phyloP scores from a whole-genome alignment of 1,140 invertebrate genomes.

The Trialeurodes vaporariorum region DNA sequence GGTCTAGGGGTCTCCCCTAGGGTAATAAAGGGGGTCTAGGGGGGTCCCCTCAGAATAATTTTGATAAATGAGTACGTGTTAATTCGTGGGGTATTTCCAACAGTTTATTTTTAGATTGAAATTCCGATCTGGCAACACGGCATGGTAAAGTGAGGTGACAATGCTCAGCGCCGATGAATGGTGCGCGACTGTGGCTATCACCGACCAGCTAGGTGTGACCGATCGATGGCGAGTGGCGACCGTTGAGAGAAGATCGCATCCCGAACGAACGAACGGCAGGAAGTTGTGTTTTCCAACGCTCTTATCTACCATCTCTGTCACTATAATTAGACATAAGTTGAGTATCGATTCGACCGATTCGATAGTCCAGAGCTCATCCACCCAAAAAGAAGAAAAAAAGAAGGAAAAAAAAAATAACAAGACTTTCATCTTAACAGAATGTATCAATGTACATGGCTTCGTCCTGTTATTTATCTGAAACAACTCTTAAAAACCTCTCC shows the following conservation, averaged over 20 bases:
- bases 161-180: too few species aligned
- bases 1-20: too few species aligned
- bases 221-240: too few species aligned
- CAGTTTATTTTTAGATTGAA: too few species aligned
- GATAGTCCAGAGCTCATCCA: not conserved
- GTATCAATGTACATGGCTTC: not conserved
- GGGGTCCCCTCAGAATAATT: too few species aligned
- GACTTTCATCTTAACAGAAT: not conserved
- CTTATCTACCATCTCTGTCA: not conserved
- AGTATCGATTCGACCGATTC: not conserved
- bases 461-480: not conserved
- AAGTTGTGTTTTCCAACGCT: not conserved
- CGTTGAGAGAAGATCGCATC: too few species aligned
- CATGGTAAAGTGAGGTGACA: too few species aligned
- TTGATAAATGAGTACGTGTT: too few species aligned
- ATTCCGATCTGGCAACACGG: too few species aligned
- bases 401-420: not conserved
- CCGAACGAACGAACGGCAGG: not conserved
- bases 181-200: too few species aligned
- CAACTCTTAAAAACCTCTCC: not conserved
- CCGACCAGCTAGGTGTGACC: not conserved
- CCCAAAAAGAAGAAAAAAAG: not conserved
- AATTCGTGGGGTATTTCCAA: too few species aligned
- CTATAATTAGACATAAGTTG: slow-evolving; percentile 1
- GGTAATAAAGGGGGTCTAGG: too few species aligned